Evolutionary conservation across 2,888 invertebrate genomes (phyloP).

Genomic region (Lasioglossum pauxillum): DNA sequence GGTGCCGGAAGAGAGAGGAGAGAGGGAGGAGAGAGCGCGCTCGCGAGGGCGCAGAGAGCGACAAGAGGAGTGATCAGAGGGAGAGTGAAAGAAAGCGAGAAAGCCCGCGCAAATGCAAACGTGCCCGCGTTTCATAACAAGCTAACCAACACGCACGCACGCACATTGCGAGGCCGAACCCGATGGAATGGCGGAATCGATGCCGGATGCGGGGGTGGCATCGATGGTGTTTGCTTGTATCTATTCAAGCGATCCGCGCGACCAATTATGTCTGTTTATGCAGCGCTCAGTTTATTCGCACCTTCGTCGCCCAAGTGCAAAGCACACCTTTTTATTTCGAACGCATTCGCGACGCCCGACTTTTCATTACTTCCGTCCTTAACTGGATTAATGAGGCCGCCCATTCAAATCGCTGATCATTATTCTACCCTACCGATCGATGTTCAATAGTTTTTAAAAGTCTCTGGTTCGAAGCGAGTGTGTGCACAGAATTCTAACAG

Average conservation of each 20-base stretch:
- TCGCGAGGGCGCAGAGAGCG: constrained; percentile 16
- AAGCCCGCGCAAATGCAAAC: constrained; percentile 66
- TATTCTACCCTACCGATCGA: background rate
- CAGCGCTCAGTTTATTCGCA: constrained; percentile 65
- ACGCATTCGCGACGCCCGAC: background rate
- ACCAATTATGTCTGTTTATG: constrained; percentile 80
- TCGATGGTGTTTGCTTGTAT: constrained; percentile 69
- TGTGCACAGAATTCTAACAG: background rate
- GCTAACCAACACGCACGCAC: constrained; percentile 72
- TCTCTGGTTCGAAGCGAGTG: background rate
- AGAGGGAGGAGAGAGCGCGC: constrained; percentile 21
- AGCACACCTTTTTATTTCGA: background rate
- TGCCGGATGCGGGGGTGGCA: constrained; percentile 45
- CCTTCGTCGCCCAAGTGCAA: constrained; percentile 35
- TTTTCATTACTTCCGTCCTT: background rate
- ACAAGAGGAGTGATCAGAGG: constrained; percentile 51
- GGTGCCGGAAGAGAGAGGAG: constrained; percentile 42
- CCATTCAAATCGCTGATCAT: background rate
- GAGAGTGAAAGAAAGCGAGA: constrained; percentile 56
- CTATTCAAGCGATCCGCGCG: constrained; percentile 73
- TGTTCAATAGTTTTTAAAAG: background rate
- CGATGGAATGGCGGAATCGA: constrained; percentile 48
- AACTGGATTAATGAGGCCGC: background rate
- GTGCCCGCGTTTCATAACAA: constrained; percentile 77
- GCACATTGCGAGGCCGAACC: background rate